phyloP scores from a whole-genome alignment of 1,140 invertebrate genomes.

The Zaprionus kolodkinae region DNA sequence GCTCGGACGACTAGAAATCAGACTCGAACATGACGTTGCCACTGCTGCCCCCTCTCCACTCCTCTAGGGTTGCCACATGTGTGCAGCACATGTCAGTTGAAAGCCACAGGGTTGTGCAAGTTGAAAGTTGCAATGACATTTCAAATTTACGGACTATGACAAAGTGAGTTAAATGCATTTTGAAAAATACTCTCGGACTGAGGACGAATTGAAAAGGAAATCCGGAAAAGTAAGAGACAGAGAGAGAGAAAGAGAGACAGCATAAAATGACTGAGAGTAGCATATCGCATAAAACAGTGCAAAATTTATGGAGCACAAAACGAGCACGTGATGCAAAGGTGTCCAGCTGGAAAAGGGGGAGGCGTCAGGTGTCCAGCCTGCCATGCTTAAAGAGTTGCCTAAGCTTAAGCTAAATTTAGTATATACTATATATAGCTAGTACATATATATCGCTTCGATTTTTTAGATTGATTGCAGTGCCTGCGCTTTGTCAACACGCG shows the following conservation, averaged over 20 bases:
- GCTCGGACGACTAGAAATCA: conserved; percentile 40
- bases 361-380: no score
- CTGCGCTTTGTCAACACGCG: conserved; percentile 19
- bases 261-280: background rate
- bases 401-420: background rate
- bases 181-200: conserved; percentile 60
- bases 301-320: conserved; percentile 1
- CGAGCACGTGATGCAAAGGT: background rate
- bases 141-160: conserved; percentile 80
- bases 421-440: background rate
- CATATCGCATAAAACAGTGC: conserved; percentile 1
- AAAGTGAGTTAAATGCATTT: conserved; percentile 81
- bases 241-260: background rate
- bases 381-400: background rate
- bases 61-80: conserved; percentile 22
- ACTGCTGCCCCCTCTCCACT: background rate
- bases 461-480: conserved; percentile 41
- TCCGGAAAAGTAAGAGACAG: conserved; percentile 24
- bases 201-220: conserved; percentile 66
- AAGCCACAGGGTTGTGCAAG: conserved; percentile 76
- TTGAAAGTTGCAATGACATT: conserved; percentile 76
- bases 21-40: conserved; percentile 36
- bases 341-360: background rate
- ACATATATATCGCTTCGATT: background rate
- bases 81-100: conserved; percentile 55